Base-by-base conservation (phyloP, 2,888 invertebrate genomes). In the Liopterus haemorrhoidalis region DNA sequence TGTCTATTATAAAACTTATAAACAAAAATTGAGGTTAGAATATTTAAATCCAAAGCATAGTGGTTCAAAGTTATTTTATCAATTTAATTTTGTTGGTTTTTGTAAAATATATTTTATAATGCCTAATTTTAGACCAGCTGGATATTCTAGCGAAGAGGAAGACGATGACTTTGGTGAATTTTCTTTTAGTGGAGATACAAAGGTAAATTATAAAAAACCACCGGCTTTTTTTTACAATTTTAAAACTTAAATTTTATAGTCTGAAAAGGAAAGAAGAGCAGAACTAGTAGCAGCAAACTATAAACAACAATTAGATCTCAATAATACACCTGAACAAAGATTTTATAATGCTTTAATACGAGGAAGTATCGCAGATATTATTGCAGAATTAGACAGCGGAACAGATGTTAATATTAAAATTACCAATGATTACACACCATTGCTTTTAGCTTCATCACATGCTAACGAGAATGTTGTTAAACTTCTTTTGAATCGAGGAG, bases 391-490 rank as follows among this genome's bases (percentile, higher is more conserved):
- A 30, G 36, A 49, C 24, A 43, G 44, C 20, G 47, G 48, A 47
- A 54, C 66, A 37, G 55, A 68, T 53, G 54, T 71, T n/a, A 64
- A 74, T 53, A 53, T 57, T 8, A 58, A 58, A 49, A 59, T 81
- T 19, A 66, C 71, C 37, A 73, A 73, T 54, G 76, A 75, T 18
- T 81, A 80, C 79, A 77, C 76, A 33, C 69, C 74, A 1, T 59
- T 82, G 31, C 66, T 79, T 58, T 73, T 80, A 60, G 76, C 80
- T 8, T 71, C 76, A 41, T 76, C 75, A 28, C 72, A 73, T 53
- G 76, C 72, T 9, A 73, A 76, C 56, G 65, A 68, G 12, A 65
- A 70, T 50, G 66, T 79, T 50, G 68, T 76, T 1, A 59, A 71
- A 47, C 68, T 68, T 38, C 61, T 82, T 6, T 58, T 81, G 46